Evolutionary conservation across 2,113 vertebrate species (phyloP), one percentile per base, ranked within the genome.

Genomic region (Cheilinus undulatus): DNA sequence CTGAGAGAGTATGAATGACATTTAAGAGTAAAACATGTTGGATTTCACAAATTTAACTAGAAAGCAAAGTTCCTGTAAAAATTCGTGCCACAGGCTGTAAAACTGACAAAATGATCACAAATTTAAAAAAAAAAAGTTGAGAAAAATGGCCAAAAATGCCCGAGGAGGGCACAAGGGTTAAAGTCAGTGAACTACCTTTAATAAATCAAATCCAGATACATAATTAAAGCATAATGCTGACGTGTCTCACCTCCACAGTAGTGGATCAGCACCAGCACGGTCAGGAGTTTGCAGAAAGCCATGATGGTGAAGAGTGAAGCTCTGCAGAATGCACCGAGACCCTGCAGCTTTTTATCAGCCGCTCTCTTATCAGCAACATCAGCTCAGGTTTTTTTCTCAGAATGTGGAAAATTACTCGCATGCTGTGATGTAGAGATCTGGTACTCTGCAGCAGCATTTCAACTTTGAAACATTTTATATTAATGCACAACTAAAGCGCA

Each of bases 191-290:
- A 42, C 15, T 4, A 15, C 14, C 15, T 14, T 15, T 14, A 2
- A 40, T 14, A 40, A 10, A 52, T 0, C 20, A 32, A 40, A 22
- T 3, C 7, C 27, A 49, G 23, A 40, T 69, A 12, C 22, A 30
- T 23, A 19, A 2, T 0, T 11, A 30, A 2, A 24, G 15, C 24
- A 4, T 13, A 26, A 26, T 5, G 7, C 5, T 4, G 1, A 11
- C 54, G 10, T 27, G 9, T 49, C 85, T 85, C 57, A 87, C 85
- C 85, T 57, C 7, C 48, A 14, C 4, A 10, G 53, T 40, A 34
- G 65, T 45, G 28, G 43, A 83, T 50, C 61, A 87, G 72, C 0
- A 78, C 30, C 64, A 85, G 45, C 62, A 23, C 57, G 19, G 48
- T 1, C 11, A 87, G 14, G 1, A 80, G 69, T 40, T 7, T 53